Conservation (phyloP, 2,113 vertebrate genomes). For the Engraulis encrasicolus region DNA sequence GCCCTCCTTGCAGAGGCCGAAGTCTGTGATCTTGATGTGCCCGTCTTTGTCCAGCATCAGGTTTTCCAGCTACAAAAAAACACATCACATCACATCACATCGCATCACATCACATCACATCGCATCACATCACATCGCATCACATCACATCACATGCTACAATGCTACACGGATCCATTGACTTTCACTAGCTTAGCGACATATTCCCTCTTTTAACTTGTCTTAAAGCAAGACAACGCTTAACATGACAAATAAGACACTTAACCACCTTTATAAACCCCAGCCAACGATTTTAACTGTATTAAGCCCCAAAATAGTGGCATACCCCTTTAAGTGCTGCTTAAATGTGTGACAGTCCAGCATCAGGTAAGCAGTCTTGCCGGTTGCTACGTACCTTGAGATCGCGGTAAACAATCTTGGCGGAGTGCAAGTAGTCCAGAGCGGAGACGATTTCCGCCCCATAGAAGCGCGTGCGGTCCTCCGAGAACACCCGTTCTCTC, state of each 20-base stretch:
- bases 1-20: slow-evolving; percentile 96
- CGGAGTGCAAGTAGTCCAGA: slow-evolving; percentile 94
- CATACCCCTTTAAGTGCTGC: too few relatives aligned
- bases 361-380: neutral
- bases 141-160: neutral
- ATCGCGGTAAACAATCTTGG: slow-evolving; percentile 95
- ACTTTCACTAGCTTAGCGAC: too few relatives aligned
- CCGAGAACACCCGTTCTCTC: slow-evolving; percentile 94
- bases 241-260: too few relatives aligned
- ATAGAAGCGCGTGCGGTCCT: slow-evolving; percentile 97
- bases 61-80: slow-evolving; percentile 97
- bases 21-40: slow-evolving; percentile 96
- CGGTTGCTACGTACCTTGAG: slow-evolving; percentile 74
- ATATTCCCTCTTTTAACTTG: too few relatives aligned
- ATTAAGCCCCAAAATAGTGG: too few relatives aligned
- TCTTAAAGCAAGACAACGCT: too few relatives aligned
- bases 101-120: neutral
- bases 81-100: neutral
- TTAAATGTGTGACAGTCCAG: neutral
- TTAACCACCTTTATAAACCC: too few relatives aligned
- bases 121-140: too few relatives aligned
- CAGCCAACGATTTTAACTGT: too few relatives aligned
- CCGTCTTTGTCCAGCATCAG: slow-evolving; percentile 89
- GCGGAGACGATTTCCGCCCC: slow-evolving; percentile 96
- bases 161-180: too few relatives aligned